phyloP scores from a whole-genome alignment of 2,888 invertebrate species.

The Tribolium freemani region DNA sequence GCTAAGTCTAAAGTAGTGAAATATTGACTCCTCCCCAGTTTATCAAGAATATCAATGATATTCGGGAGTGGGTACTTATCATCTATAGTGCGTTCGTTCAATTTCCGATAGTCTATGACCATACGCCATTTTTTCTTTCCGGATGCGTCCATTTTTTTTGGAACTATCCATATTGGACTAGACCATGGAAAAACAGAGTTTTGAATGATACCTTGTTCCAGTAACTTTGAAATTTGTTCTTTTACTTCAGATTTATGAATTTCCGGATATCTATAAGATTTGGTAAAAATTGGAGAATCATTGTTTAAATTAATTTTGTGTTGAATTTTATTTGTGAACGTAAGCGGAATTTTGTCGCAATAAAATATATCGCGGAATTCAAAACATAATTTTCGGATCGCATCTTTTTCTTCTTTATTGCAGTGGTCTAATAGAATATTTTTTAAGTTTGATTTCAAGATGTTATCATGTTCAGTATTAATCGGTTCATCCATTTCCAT shows the following conservation, averaged over 20 bases:
- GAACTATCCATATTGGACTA: constrained; percentile 56
- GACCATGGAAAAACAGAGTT: constrained; percentile 50
- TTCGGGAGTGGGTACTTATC: constrained; percentile 54
- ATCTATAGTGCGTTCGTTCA: constrained; percentile 58
- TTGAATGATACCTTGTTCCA: constrained; percentile 55
- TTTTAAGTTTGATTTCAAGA: too few species aligned
- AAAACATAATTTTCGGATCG: too few species aligned
- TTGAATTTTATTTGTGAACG: too few species aligned
- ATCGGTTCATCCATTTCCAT: too few species aligned
- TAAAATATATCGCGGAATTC: too few species aligned
- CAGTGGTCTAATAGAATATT: too few species aligned
- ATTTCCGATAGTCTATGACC: constrained; percentile 61
- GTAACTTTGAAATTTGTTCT: constrained; percentile 55
- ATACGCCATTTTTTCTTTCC: constrained; percentile 54
- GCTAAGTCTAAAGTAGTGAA: constrained; percentile 51
- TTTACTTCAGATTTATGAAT: constrained; percentile 57
- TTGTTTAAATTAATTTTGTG: too few species aligned
- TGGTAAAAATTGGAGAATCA: too few species aligned
- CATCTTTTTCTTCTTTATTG: too few species aligned
- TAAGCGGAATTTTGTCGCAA: too few species aligned
- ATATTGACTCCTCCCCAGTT: constrained; percentile 47
- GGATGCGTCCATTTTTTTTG: constrained; percentile 55
- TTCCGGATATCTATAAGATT: too few species aligned
- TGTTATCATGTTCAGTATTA: too few species aligned
- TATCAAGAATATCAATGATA: constrained; percentile 50